phyloP scores from a whole-genome alignment of 2,888 invertebrate species.

The Clistopyga incitator region DNA sequence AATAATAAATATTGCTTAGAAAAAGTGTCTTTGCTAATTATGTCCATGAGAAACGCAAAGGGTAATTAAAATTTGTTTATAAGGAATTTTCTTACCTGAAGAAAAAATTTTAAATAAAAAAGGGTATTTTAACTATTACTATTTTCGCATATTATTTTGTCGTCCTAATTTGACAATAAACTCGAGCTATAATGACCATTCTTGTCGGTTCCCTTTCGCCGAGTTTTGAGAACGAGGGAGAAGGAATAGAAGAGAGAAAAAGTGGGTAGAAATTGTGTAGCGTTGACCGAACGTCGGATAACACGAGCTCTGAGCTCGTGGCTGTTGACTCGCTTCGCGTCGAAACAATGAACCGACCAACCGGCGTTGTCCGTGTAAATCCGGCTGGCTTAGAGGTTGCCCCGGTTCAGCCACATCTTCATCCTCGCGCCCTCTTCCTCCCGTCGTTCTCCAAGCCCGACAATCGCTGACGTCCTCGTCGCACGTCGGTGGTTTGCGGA shows the following conservation, averaged over 20 bases:
- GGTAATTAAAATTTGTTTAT: too few relatives aligned
- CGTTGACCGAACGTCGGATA: conserved; percentile 41
- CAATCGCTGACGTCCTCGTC: conserved; percentile 34
- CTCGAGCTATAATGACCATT: not conserved
- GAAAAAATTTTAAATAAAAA: too few relatives aligned
- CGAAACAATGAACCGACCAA: conserved; percentile 84
- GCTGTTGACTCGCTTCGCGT: conserved; percentile 66
- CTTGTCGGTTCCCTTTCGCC: conserved; percentile 19
- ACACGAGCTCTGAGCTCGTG: conserved; percentile 36
- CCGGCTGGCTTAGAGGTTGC: conserved; percentile 77
- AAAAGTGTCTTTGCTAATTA: too few relatives aligned
- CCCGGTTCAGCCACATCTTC: conserved; percentile 33
- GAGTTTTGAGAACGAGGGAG: not conserved
- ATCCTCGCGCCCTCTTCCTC: conserved; percentile 31
- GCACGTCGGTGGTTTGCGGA: conserved; percentile 42
- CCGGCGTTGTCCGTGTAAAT: conserved; percentile 80
- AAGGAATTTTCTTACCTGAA: too few relatives aligned
- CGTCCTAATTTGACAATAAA: not conserved
- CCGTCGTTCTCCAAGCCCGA: conserved; percentile 10
- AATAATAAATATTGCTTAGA: too few relatives aligned
- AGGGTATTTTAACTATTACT: not conserved
- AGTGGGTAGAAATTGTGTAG: conserved; percentile 16
- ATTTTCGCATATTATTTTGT: not conserved
- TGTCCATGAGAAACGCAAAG: too few relatives aligned
- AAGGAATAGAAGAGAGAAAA: not conserved